A percentile compares a stretch with the other conserved stretches of the same genome.
Evolutionary conservation across 2,888 invertebrate species (phyloP).

Genomic region (Orthonevra nobilis): DNA sequence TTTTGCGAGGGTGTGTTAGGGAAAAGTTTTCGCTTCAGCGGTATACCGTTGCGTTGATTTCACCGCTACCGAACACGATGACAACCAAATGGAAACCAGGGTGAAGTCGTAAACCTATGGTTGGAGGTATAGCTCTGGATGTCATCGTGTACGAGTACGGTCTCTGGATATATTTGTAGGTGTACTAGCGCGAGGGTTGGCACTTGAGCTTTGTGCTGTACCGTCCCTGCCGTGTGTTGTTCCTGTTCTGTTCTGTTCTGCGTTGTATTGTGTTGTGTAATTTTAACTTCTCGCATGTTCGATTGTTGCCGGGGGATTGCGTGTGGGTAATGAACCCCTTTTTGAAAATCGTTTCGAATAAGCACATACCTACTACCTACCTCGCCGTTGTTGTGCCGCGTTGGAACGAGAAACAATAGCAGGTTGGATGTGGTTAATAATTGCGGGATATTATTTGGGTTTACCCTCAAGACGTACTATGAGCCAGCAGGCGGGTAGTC

Average conservation of each 20-base stretch:
- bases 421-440: constrained; percentile 70
- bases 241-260: constrained; percentile 1
- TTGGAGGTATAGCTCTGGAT: constrained; percentile 46
- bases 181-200: constrained; percentile 61
- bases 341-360: constrained; percentile 69
- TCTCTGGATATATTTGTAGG: constrained; percentile 15
- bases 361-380: constrained; percentile 70
- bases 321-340: constrained; percentile 70
- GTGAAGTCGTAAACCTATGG: constrained; percentile 55
- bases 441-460: constrained; percentile 68
- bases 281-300: constrained; percentile 70
- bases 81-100: too few species aligned
- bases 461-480: constrained; percentile 28
- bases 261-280: constrained; percentile 58
- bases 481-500: not conserved
- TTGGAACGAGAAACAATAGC: constrained; percentile 63
- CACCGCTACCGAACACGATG: constrained; percentile 36
- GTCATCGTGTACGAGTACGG: constrained; percentile 48
- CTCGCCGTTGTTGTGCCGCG: too few species aligned
- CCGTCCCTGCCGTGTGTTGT: too few species aligned
- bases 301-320: constrained; percentile 65
- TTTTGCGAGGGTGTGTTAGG: constrained; percentile 45
- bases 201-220: constrained; percentile 3
- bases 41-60: constrained; percentile 9
- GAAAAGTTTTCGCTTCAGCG: constrained; percentile 62